Base-by-base conservation (phyloP, 2,113 vertebrate species). In the Trematocara stigmaticum region DNA sequence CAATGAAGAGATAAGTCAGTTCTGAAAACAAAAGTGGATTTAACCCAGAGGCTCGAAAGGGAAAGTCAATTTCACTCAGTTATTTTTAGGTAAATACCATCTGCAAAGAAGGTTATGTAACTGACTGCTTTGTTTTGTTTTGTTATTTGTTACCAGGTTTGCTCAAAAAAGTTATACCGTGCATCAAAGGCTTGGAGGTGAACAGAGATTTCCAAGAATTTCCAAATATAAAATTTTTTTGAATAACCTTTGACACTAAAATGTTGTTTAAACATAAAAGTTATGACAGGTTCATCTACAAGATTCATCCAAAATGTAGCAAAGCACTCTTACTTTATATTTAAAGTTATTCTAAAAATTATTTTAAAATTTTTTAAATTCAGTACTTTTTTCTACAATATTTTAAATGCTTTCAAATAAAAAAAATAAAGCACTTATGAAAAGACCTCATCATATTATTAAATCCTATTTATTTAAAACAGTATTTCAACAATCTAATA, bases 391-490 rank as follows among this genome's bases (percentile, higher is more conserved):
- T 64, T 12, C 59, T 64, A 38, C 31, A 64, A 64, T 38, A 64
- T 38, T 64, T 64, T 38, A 64, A 35, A 64, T 38, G 6, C 26
- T 59, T 59, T 59, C 26, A n/a, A 35, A 61, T 6, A 34, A 64
- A 61, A 52, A 31, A 61, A 64, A 38, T n/a, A 64, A 38, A 64
- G 2, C 31, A 3, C 31, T 64, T 35, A 11, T 64, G 6, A 64
- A 64, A 38, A n/a, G 10, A 64, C 16, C 6, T 64, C 34, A 12
- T 38, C 59, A 64, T 35, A 64, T 64, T 64, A 64, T n/a, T 64
- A 35, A 64, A 38, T 64, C 10, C 6, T 64, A n/a, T n/a, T 64
- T 64, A 64, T 64, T 64, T 64, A 64, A 64, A 64, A 64, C 59
- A 64, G 16, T 38, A n/a, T 10, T 64, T n/a, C 59, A 64, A 0